A percentile compares a stretch with the other conserved stretches of the same genome.
Evolutionary conservation across 1,140 invertebrate species (phyloP).

Genomic region (Papilio xuthus): DNA sequence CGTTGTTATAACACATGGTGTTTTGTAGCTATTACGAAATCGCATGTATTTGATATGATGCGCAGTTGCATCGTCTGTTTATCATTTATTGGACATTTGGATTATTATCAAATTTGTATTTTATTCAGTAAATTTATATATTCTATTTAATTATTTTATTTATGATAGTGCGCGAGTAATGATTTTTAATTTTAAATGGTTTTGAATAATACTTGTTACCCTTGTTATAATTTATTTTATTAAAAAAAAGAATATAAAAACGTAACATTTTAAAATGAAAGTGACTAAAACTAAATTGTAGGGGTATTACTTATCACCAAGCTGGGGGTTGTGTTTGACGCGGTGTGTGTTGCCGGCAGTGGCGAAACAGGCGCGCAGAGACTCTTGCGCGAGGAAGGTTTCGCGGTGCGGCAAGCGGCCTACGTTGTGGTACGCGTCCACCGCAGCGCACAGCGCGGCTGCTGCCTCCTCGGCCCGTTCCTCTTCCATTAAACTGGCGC

Average conservation of each 20-base stretch:
- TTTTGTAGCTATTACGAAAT: slow-evolving; percentile 29
- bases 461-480: slow-evolving; percentile 71
- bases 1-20: slow-evolving; percentile 13
- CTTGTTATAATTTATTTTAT: not conserved
- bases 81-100: slow-evolving; percentile 6
- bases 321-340: slow-evolving; percentile 34
- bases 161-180: not conserved
- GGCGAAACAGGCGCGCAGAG: slow-evolving; percentile 82
- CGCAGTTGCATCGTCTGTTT: slow-evolving; percentile 48
- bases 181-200: no score
- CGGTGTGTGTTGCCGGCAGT: slow-evolving; percentile 68
- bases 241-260: not conserved
- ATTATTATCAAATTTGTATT: slow-evolving; percentile 16
- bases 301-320: slow-evolving; percentile 11
- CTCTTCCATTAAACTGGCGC: slow-evolving; percentile 66
- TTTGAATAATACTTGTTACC: no score
- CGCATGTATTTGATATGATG: not conserved
- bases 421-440: slow-evolving; percentile 79
- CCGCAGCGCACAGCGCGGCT: slow-evolving; percentile 73
- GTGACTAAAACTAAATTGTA: not conserved
- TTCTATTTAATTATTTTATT: not conserved
- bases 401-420: slow-evolving; percentile 83
- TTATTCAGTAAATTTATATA: slow-evolving; percentile 14
- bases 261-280: not conserved
- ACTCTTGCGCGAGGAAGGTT: slow-evolving; percentile 84